phyloP scores from a whole-genome alignment of 2,888 invertebrate genomes.

The Xestoiulus laeticollis region DNA sequence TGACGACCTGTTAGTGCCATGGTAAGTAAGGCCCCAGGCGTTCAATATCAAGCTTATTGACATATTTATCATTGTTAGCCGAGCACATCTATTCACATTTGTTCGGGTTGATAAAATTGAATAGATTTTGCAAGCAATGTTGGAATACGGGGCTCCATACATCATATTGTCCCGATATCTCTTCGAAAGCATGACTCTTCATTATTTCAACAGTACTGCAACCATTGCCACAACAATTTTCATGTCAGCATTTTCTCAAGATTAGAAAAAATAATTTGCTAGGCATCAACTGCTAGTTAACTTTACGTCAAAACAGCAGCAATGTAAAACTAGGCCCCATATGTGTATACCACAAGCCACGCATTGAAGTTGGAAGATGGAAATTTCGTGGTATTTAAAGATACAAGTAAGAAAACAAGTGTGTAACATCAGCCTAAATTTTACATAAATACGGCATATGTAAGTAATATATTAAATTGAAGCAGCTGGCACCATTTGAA shows the following conservation, averaged over 20 bases:
- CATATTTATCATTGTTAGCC: background rate
- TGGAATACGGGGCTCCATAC: background rate
- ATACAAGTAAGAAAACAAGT: background rate
- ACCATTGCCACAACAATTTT: background rate
- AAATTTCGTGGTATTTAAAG: background rate
- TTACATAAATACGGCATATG: background rate
- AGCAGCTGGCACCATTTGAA: background rate
- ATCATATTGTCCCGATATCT: background rate
- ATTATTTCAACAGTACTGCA: background rate
- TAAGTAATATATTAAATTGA: background rate
- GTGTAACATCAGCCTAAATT: background rate
- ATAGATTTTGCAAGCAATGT: slow-evolving; percentile 16
- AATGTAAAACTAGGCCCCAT: background rate
- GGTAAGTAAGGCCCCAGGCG: background rate
- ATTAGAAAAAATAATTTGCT: background rate
- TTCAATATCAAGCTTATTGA: background rate
- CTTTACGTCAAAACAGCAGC: background rate
- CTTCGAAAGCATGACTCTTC: background rate
- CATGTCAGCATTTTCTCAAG: background rate
- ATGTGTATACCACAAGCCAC: background rate
- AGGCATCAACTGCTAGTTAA: background rate
- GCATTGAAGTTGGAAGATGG: background rate
- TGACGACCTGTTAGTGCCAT: background rate
- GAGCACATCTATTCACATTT: background rate
- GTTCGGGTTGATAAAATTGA: background rate